Evolutionary conservation across 2,888 invertebrate species (phyloP), one percentile per base, ranked within the genome.

Genomic region (Nezara viridula): DNA sequence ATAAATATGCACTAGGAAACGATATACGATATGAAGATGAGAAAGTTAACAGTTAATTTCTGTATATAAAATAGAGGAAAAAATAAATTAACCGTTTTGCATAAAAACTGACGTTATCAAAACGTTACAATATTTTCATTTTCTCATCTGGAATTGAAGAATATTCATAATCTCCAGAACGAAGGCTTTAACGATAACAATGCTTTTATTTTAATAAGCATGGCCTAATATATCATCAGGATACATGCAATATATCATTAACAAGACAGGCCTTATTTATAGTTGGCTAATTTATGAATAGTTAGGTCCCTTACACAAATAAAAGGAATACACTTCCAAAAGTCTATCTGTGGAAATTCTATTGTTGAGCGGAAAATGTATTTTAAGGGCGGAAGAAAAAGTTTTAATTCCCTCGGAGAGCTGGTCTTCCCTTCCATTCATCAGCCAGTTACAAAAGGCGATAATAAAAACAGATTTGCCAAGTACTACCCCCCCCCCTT

Each of bases 381-480:
- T 37, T 73, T 73, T 73, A 73, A 73, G 66, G 32, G 7, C 16
- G 37, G 32, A 37, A 4, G 66, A 37, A 73, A 73, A 73, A 73
- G 66, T 73, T 73, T 73, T 73, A 73, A 73, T 73, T 73, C 66
- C 66, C 37, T 32, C 19, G 7, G 37, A 73, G 37, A 73, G 37
- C 32, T 73, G 66, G 37, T 37, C 32, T 73, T 10, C 66, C 0
- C 32, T 73, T 73, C 37, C 37, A 73, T 73, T 73, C 66, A 73
- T 73, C 66, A 73, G 6, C 6, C 19, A 73, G 66, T 73, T 73
- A 73, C 66, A 73, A 37, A 32, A 73, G 66, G 66, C 66, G 66
- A 73, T 73, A 73, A 73, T 73, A 73, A 73, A 73, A 73, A 73
- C 66, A 73, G 32, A 73, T 73, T 73, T 73, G 1, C 66, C 66